These are phyloP conservation scores for Erebia palarica DNA, from an alignment of 2,888 invertebrate genomes.

Conservation along the genomic window DNA sequence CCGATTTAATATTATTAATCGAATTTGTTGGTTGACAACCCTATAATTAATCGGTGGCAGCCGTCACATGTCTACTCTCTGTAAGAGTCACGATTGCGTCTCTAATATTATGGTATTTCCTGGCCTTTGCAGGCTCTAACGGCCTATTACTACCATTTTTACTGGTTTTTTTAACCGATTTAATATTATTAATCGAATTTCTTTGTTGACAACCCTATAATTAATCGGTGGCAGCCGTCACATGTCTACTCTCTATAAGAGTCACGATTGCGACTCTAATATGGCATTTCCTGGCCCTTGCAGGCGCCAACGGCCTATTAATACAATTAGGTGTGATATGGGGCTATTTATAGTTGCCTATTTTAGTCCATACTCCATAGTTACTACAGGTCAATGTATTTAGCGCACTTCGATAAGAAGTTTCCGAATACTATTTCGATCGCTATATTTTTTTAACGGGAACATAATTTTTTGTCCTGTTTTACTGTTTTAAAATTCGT, in stretches of 20 bases:
- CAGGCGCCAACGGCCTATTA: conserved; percentile 38
- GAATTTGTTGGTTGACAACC: conserved; percentile 11
- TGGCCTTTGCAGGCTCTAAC: conserved; percentile 30
- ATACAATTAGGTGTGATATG: conserved; percentile 22
- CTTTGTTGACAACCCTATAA: conserved; percentile 20
- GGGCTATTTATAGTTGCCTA: conserved; percentile 17
- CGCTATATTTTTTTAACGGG: no score
- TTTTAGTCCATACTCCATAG: conserved; percentile 10
- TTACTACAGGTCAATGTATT: conserved; percentile 12
- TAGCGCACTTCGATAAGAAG: conserved; percentile 4
- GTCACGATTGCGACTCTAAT: conserved; percentile 39
- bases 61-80: conserved; percentile 23
- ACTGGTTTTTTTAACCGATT: no score
- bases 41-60: conserved; percentile 25
- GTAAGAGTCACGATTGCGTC: conserved; percentile 34
- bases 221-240: conserved; percentile 23
- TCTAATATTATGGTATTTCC: conserved; percentile 46
- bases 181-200: not conserved
- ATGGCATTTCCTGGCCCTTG: conserved; percentile 43
- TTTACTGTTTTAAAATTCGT: no score
- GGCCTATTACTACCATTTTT: no score
- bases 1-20: not conserved
- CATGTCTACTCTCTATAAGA: conserved; percentile 29
- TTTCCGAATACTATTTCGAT: not conserved
- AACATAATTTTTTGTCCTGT: no score